Evolutionary conservation across 1,140 invertebrate genomes (phyloP).

Genomic region (Drosophila rhopaloa): DNA sequence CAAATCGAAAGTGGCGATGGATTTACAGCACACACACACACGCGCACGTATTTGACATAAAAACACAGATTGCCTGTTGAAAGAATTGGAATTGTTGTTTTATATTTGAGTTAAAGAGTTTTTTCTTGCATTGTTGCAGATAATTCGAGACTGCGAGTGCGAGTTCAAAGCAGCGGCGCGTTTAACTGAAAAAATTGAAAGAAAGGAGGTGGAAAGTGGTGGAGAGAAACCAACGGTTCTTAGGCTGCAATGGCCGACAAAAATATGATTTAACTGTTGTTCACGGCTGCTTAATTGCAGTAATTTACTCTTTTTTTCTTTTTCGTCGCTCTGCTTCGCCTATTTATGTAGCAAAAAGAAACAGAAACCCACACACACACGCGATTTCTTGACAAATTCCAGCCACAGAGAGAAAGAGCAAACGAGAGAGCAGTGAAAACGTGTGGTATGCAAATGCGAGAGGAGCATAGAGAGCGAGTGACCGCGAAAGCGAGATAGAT

Average conservation of each 20-base stretch:
- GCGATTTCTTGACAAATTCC: constrained; percentile 51
- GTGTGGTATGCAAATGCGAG: constrained; percentile 65
- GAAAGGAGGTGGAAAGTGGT: constrained; percentile 16
- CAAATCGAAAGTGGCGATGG: constrained; percentile 32
- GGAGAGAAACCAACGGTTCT: constrained; percentile 42
- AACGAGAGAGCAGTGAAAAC: constrained; percentile 48
- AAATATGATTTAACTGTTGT: constrained; percentile 68
- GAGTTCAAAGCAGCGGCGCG: constrained; percentile 26
- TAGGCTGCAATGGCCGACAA: constrained; percentile 54
- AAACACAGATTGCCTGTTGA: constrained; percentile 55
- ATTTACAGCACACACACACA: constrained; percentile 42
- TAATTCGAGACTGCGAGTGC: constrained; percentile 37
- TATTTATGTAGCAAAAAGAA: constrained; percentile 69
- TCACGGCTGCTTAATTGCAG: constrained; percentile 64
- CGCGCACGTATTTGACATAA: constrained; percentile 46
- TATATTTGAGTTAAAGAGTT: constrained; percentile 36
- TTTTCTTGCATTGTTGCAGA: constrained; percentile 29
- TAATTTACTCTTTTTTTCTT: constrained; percentile 64
- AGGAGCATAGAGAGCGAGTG: constrained; percentile 13
- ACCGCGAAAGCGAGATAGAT: constrained; percentile 32
- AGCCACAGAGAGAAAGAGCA: constrained; percentile 44
- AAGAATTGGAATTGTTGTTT: constrained; percentile 47
- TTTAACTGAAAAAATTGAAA: constrained; percentile 46
- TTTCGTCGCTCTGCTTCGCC: constrained; percentile 47
- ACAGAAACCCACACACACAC: constrained; percentile 31